Evolutionary conservation across 2,113 vertebrate genomes (phyloP), one percentile per base, ranked within the genome.

Genomic region (Gymnocephalus cernua): DNA sequence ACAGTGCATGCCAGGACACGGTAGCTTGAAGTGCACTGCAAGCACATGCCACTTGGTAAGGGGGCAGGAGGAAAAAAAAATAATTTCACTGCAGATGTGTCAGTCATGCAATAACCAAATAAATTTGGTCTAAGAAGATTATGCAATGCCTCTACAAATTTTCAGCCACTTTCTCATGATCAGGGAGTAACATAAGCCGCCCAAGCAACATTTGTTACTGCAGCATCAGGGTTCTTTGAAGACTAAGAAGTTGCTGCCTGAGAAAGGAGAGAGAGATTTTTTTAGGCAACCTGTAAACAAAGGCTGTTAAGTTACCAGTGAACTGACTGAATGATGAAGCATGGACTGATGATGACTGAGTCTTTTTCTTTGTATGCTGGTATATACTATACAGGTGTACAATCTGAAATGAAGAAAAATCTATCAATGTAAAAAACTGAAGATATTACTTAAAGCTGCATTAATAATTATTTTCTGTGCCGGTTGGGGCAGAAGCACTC

Each of bases 1-100:
- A 56, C 23, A 1, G 66, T 65, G 67, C 64, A 80, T 73, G 38
- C 81, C 70, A 82, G 68, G 53, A 70, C 62, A 62, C 25, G 14
- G 54, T 7, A 6, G 67, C 50, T 50, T 32, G 19, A 50, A 48
- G 29, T 7, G 27, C 50, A 64, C 25, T 63, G 38, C 48, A 48
- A 27, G 59, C 19, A 61, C 4, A 13, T 13, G 32, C 51, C 27
- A 16, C 0, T 32, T 25, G 21, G 25, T 50, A 56, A 18, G 19
- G 58, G 29, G 38, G 62, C n/a, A 44, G 38, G 61, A 47, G 15
- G 1, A 27, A 21, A 16, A 19, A 23, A 9, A n/a, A 74, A 50
- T 48, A 1, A 6, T 62, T 83, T 77, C 18, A 62, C 66, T 75
- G 59, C 50, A 67, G 10, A 67, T 64, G 11, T 18, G 59, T 41